phyloP scores from a whole-genome alignment of 2,113 vertebrate species.

The Tupaia tana region DNA sequence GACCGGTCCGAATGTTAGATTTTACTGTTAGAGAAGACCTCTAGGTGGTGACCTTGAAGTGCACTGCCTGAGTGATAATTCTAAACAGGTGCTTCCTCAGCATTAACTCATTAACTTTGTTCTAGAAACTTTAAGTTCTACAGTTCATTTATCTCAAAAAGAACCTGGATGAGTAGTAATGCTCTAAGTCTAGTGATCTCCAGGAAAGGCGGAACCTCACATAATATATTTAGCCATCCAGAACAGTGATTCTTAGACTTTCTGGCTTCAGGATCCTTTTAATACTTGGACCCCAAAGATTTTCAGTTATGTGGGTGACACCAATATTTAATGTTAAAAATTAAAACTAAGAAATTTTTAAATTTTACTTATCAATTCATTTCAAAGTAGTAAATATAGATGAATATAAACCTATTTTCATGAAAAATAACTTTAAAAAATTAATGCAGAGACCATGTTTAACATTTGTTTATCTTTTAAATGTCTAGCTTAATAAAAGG shows the following conservation, averaged over 20 bases:
- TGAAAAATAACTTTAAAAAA: neutral
- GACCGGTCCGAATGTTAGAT: no score
- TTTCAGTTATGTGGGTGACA: slow-evolving; percentile 17
- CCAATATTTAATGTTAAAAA: slow-evolving; percentile 24
- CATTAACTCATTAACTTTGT: neutral
- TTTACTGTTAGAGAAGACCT: neutral
- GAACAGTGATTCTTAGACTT: neutral
- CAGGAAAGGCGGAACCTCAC: neutral
- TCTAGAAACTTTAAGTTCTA: neutral
- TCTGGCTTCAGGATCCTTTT: slow-evolving; percentile 2
- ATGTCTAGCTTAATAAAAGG: slow-evolving; percentile 32
- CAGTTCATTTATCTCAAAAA: neutral
- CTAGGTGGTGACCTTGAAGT: neutral
- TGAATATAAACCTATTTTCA: neutral
- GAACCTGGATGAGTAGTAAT: neutral
- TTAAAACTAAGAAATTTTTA: slow-evolving; percentile 17
- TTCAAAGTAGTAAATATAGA: slow-evolving; percentile 36
- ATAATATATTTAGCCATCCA: neutral
- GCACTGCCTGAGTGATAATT: neutral
- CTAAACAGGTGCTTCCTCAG: neutral
- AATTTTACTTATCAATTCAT: neutral
- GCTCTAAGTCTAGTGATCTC: neutral
- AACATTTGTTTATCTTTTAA: slow-evolving; percentile 30
- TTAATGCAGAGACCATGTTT: neutral
- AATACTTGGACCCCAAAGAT: neutral